Conservation (phyloP, 2,797 vertebrate species). For the Spondyliosoma cantharus region DNA sequence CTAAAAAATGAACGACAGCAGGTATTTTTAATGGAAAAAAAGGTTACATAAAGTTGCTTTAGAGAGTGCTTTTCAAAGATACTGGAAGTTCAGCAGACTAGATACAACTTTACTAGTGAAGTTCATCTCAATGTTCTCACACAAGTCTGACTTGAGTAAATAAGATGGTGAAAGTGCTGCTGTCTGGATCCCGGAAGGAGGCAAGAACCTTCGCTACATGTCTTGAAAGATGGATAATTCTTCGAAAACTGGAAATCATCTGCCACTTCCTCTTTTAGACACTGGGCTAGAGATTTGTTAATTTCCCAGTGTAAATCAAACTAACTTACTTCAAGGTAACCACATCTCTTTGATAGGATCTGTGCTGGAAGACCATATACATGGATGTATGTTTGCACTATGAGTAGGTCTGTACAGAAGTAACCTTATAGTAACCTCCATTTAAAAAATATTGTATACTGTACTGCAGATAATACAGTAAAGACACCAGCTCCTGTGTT, state of each 20-base stretch:
- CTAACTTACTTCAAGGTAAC: too few relatives aligned
- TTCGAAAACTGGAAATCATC: background rate
- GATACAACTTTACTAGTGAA: background rate
- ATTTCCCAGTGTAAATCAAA: background rate
- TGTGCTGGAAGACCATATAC: background rate
- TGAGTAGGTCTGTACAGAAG: background rate
- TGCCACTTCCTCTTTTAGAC: background rate
- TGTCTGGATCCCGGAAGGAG: background rate
- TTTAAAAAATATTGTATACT: background rate
- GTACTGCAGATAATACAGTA: background rate
- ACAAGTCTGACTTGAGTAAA: background rate
- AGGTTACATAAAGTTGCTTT: too few relatives aligned
- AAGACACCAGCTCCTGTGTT: background rate
- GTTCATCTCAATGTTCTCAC: background rate
- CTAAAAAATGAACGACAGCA: too few relatives aligned
- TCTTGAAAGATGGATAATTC: background rate
- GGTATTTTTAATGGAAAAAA: too few relatives aligned
- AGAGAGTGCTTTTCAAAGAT: background rate
- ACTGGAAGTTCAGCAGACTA: background rate
- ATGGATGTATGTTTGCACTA: background rate
- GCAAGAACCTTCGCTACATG: background rate
- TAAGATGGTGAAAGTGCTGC: background rate
- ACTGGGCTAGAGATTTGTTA: background rate
- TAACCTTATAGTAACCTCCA: background rate
- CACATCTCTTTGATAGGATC: background rate